phyloP scores from a whole-genome alignment of 1,140 invertebrate genomes.

The Vanessa atalanta region DNA sequence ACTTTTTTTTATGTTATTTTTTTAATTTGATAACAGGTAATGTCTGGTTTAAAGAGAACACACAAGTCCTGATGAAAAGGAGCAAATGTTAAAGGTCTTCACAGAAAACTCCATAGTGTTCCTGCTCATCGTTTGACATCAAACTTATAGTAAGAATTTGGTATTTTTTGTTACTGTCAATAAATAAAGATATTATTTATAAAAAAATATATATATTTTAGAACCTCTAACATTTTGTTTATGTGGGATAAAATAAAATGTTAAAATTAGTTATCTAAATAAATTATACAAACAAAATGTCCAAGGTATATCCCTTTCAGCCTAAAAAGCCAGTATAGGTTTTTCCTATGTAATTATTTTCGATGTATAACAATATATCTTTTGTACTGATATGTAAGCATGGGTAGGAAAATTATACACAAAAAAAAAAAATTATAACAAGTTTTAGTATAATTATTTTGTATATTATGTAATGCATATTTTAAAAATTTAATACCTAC shows the following conservation, averaged over 20 bases:
- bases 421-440: too few species aligned
- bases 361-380: not conserved
- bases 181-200: conserved; percentile 63
- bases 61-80: not conserved
- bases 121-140: conserved; percentile 49
- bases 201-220: conserved; percentile 43
- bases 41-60: conserved; percentile 32
- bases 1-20: conserved; percentile 46
- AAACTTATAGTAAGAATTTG: conserved; percentile 75
- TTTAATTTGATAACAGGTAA: conserved; percentile 63
- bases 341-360: not conserved
- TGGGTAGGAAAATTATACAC: too few species aligned
- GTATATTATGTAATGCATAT: too few species aligned
- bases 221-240: conserved; percentile 51
- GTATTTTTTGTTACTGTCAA: conserved; percentile 78
- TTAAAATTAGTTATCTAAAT: conserved; percentile 36
- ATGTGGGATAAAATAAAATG: conserved; percentile 55
- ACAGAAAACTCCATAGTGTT: conserved; percentile 23
- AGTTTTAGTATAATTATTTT: too few species aligned
- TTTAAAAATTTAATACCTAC: too few species aligned
- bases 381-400: not conserved
- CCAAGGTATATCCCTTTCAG: conserved; percentile 58
- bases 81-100: conserved; percentile 9
- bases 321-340: conserved; percentile 51
- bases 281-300: conserved; percentile 48